Conservation (phyloP, 2,113 vertebrate genomes). For the Xiphophorus maculatus region DNA sequence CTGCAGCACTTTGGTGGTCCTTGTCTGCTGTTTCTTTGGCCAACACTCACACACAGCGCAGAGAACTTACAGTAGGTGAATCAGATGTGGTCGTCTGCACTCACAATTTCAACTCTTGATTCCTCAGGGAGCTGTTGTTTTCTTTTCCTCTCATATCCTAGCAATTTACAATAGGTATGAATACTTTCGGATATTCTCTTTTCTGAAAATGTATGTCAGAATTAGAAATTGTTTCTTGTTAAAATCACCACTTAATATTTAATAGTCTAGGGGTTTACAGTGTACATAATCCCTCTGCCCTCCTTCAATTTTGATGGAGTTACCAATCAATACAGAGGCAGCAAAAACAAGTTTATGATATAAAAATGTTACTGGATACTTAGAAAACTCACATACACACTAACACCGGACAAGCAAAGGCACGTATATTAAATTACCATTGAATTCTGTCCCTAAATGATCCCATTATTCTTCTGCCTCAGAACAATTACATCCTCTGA, state of each 20-base stretch:
- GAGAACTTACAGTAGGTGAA: no score
- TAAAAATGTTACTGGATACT: slow-evolving; percentile 34
- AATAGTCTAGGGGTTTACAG: neutral
- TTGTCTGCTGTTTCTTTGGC: no score
- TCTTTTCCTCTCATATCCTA: no score
- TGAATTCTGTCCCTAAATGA: slow-evolving; percentile 75
- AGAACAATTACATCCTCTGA: slow-evolving; percentile 77
- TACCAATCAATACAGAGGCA: slow-evolving; percentile 61
- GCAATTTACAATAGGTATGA: no score
- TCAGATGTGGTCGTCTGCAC: no score
- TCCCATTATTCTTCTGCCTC: slow-evolving; percentile 73
- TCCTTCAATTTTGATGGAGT: slow-evolving; percentile 15
- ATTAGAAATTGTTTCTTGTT: no score
- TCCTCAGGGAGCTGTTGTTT: no score
- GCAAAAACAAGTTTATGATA: slow-evolving; percentile 42
- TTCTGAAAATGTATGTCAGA: no score
- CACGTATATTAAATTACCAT: slow-evolving; percentile 73
- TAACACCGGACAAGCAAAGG: slow-evolving; percentile 17
- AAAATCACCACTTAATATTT: neutral
- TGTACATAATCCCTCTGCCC: neutral
- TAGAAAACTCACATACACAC: slow-evolving; percentile 9
- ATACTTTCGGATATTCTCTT: no score
- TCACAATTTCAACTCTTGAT: no score
- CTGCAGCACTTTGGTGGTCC: no score
- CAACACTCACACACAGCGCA: no score